These are phyloP conservation scores for Chelonoidis abingdonii DNA, from an alignment of 2,113 vertebrate genomes.

Conservation along the genomic window DNA sequence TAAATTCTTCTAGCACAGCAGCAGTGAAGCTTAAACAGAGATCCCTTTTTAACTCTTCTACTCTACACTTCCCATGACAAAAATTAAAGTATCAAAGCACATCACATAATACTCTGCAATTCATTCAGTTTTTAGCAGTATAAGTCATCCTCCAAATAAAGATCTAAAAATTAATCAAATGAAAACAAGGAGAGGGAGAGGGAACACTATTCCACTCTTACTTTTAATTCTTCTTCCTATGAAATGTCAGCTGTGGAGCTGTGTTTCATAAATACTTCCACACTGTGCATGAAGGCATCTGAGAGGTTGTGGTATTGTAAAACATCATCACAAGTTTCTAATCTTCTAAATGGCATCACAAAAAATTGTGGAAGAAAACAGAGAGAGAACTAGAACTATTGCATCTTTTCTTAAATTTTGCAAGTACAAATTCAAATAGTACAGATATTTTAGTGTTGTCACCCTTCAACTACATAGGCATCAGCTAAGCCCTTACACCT, in stretches of 20 bases:
- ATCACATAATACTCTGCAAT: slow-evolving; percentile 21
- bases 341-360: neutral
- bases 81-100: slow-evolving; percentile 45
- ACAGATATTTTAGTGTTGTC: neutral
- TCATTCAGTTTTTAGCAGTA: neutral
- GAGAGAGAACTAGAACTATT: slow-evolving; percentile 18
- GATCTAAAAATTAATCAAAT: neutral
- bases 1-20: neutral
- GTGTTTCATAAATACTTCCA: slow-evolving; percentile 34
- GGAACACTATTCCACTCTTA: slow-evolving; percentile 20
- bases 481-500: neutral
- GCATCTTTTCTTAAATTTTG: neutral
- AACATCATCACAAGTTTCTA: neutral
- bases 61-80: neutral
- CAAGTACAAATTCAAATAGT: neutral
- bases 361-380: neutral
- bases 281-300: neutral
- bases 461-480: fast-evolving
- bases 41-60: slow-evolving; percentile 2
- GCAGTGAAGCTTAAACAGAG: neutral
- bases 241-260: slow-evolving; percentile 41
- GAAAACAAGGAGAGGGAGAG: neutral
- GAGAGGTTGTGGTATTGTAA: neutral
- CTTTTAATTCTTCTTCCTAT: neutral
- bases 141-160: slow-evolving; percentile 32